Evolutionary conservation across 53 echinoderm and acorn worm genomes (phyloP).

Genomic region (Patiria pectinifera): DNA sequence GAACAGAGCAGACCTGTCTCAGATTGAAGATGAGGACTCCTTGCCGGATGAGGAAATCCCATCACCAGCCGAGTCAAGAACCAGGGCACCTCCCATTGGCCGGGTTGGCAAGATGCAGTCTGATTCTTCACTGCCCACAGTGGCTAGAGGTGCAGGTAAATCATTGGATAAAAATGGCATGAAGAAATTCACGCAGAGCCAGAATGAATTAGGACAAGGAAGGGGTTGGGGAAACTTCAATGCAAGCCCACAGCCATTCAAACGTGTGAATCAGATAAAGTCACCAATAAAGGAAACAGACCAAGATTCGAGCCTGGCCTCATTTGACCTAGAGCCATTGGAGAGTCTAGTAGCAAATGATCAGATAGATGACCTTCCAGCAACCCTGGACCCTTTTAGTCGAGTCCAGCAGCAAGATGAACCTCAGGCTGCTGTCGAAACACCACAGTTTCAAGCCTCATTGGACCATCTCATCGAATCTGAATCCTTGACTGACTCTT

Average conservation of each 20-base stretch:
- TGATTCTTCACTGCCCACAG: slow-evolving; percentile 57
- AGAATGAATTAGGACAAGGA: slow-evolving; percentile 27
- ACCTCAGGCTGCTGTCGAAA: neutral
- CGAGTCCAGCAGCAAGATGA: neutral
- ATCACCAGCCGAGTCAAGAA: slow-evolving; percentile 39
- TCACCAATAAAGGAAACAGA: slow-evolving; percentile 27
- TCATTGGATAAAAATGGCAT: slow-evolving; percentile 28
- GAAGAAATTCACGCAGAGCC: slow-evolving; percentile 40
- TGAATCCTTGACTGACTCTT: slow-evolving; percentile 26
- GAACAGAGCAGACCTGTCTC: slow-evolving; percentile 58
- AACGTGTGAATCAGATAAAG: neutral
- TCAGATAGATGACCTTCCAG: slow-evolving; percentile 9
- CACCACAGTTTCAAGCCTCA: neutral
- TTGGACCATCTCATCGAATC: neutral
- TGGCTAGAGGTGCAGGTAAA: slow-evolving; percentile 33
- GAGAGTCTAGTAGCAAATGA: slow-evolving; percentile 4
- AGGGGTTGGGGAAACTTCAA: slow-evolving; percentile 31
- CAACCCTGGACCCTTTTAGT: slow-evolving; percentile 1
- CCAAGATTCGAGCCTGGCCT: slow-evolving; percentile 26
- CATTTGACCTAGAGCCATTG: slow-evolving; percentile 36
- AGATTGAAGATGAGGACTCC: slow-evolving; percentile 57
- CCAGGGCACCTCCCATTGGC: slow-evolving; percentile 65
- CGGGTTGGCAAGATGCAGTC: slow-evolving; percentile 50
- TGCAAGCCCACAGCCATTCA: slow-evolving; percentile 39
- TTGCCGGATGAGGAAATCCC: slow-evolving; percentile 29